Percentiles rank a stretch among this genome's conserved stretches.
phyloP scores from a whole-genome alignment of 1,140 invertebrate genomes.

The Drosophila paulistorum region DNA sequence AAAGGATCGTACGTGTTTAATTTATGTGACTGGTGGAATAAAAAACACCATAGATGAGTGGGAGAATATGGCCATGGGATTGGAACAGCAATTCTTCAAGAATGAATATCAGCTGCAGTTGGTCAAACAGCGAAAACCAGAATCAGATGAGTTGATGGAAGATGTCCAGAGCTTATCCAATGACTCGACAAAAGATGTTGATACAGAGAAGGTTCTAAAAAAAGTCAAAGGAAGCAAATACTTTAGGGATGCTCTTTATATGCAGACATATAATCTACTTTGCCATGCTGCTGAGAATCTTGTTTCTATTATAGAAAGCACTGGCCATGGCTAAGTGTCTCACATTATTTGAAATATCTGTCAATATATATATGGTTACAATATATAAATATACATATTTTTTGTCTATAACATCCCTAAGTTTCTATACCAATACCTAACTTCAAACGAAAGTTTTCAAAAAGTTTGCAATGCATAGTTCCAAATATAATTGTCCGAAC shows the following conservation, averaged over 20 bases:
- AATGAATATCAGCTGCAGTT: constrained; percentile 35
- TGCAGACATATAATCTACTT: constrained; percentile 69
- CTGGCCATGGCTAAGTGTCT: constrained; percentile 17
- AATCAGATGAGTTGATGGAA: neutral
- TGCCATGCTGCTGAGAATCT: constrained; percentile 68
- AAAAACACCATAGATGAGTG: constrained; percentile 59
- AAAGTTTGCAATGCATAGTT: neutral
- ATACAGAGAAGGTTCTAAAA: constrained; percentile 13
- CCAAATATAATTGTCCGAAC: neutral
- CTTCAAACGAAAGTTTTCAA: neutral
- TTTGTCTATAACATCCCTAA: constrained; percentile 30
- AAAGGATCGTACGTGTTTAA: constrained; percentile 46
- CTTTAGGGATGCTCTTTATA: constrained; percentile 61
- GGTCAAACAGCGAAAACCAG: neutral
- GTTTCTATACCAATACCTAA: constrained; percentile 4
- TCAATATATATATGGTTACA: neutral
- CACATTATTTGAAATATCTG: neutral
- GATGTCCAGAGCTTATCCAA: too few species aligned
- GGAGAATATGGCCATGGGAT: constrained; percentile 38
- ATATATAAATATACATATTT: neutral
- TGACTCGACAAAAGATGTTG: neutral
- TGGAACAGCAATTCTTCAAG: constrained; percentile 55
- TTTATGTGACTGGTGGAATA: constrained; percentile 66
- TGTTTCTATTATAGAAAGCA: constrained; percentile 73
- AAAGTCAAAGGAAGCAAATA: constrained; percentile 42